Percentiles rank a stretch among this genome's conserved stretches.
Evolutionary conservation across 2,113 vertebrate species (phyloP).

Genomic region (Morphnarchus princeps): DNA sequence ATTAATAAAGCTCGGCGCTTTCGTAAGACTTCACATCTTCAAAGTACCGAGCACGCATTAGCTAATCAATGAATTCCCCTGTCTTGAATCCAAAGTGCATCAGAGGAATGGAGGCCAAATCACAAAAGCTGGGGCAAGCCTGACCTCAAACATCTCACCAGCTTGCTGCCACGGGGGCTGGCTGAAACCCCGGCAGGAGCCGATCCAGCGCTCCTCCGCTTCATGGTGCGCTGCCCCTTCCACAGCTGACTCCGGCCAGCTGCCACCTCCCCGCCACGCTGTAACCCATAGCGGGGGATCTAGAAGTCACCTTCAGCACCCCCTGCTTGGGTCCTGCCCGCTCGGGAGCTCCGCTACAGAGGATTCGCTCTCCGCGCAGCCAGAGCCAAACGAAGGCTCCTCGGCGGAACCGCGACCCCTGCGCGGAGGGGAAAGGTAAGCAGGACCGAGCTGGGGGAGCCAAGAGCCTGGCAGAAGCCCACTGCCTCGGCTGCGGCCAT

Average conservation of each 20-base stretch:
- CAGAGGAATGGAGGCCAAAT: not conserved
- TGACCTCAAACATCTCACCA: not conserved
- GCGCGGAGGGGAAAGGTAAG: not conserved
- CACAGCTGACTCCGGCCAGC: not conserved
- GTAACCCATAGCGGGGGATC: fast-evolving
- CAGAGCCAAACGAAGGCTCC: not conserved
- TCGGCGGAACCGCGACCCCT: not conserved
- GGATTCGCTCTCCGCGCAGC: not conserved
- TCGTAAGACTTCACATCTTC: not conserved
- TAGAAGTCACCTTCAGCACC: not conserved
- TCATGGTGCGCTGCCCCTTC: fast-evolving
- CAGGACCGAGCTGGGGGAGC: not conserved
- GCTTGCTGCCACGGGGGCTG: not conserved
- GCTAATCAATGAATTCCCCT: not conserved
- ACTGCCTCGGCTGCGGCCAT: not conserved
- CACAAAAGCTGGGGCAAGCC: not conserved
- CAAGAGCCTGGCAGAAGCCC: not conserved
- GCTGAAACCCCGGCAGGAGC: not conserved
- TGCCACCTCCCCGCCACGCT: no score
- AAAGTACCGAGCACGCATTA: not conserved
- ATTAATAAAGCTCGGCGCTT: not conserved
- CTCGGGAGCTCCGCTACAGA: fast-evolving
- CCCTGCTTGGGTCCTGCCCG: fast-evolving
- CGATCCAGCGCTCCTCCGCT: not conserved
- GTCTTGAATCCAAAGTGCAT: not conserved